These are phyloP conservation scores for Gobio gobio DNA, from an alignment of 2,113 vertebrate genomes.

Conservation along the genomic window DNA sequence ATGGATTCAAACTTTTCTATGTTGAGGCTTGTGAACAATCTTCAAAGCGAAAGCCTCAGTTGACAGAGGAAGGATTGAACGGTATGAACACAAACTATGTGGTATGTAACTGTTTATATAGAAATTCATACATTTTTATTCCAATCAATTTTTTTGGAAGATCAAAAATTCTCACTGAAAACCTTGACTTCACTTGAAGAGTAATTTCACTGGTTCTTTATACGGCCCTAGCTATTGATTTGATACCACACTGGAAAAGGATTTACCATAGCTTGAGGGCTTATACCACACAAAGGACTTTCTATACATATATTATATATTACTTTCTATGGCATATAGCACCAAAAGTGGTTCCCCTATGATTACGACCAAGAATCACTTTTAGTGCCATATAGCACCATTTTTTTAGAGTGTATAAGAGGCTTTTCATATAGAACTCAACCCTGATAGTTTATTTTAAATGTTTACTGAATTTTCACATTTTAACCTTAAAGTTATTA, in stretches of 20 bases:
- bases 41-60: background rate
- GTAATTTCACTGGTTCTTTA: slow-evolving; percentile 7
- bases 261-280: background rate
- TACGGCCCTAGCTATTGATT: background rate
- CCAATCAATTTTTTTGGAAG: slow-evolving; percentile 1
- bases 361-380: no score
- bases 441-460: background rate
- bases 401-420: background rate
- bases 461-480: background rate
- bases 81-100: background rate
- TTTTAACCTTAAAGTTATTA: no score
- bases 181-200: background rate
- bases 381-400: no score
- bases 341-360: no score
- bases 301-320: background rate
- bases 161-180: background rate
- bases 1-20: background rate
- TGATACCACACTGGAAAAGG: background rate
- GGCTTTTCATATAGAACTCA: background rate
- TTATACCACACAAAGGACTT: background rate
- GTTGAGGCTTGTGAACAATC: slow-evolving; percentile 11
- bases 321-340: background rate
- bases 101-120: background rate
- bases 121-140: background rate
- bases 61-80: slow-evolving; percentile 2